Percentiles rank a stretch among this genome's conserved stretches.
Conservation (phyloP, 2,797 vertebrate species). For the Mormyrops boulengeri region DNA sequence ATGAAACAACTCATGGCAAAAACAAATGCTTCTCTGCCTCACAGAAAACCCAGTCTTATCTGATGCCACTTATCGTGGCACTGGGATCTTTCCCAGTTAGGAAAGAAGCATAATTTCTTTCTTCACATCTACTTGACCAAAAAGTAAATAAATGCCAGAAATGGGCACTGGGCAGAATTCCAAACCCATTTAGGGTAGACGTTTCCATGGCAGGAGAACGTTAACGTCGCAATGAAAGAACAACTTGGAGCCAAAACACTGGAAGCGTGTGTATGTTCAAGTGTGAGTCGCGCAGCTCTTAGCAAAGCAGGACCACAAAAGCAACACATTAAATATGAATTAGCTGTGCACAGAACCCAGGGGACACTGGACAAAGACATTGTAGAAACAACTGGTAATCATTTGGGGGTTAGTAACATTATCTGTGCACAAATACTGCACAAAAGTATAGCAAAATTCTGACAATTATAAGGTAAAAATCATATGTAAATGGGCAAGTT, state of each 20-base stretch:
- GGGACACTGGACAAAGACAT: neutral
- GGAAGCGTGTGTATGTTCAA: neutral
- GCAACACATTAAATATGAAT: neutral
- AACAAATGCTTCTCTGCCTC: neutral
- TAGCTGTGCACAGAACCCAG: neutral
- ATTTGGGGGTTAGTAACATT: neutral
- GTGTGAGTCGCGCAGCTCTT: neutral
- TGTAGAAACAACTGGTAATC: neutral
- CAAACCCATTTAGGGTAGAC: neutral
- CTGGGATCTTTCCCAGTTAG: neutral
- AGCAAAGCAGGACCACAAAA: neutral
- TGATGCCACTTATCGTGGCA: neutral
- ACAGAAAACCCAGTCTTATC: neutral
- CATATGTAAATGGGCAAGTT: no score
- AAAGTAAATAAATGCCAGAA: neutral
- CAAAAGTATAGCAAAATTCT: neutral
- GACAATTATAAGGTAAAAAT: neutral
- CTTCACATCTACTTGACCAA: neutral
- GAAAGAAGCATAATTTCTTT: neutral
- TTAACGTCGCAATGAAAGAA: neutral
- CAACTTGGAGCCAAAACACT: neutral
- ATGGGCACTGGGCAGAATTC: neutral
- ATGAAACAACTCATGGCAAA: neutral
- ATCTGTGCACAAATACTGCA: neutral
- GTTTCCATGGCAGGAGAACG: neutral